Percentiles rank a stretch among this genome's conserved stretches.
Conservation (phyloP, 2,113 vertebrate species). For the Pteruthius melanotis region DNA sequence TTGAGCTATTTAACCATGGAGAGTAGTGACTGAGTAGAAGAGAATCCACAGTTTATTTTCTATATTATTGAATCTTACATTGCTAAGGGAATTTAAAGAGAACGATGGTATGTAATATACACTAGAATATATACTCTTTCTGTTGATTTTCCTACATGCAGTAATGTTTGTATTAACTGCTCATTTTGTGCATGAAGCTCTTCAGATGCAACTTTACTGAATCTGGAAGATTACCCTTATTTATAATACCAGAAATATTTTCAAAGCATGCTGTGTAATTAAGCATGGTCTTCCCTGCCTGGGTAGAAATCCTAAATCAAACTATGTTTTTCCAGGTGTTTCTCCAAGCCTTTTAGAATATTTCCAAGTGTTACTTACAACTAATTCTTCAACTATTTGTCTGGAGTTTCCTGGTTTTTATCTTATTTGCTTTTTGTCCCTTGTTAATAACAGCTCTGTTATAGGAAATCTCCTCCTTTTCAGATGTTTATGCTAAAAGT, state of each 20-base stretch:
- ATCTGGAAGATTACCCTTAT: neutral
- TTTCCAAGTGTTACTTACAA: neutral
- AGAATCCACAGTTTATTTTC: neutral
- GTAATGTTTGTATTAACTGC: neutral
- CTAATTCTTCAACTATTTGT: neutral
- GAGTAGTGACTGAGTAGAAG: neutral
- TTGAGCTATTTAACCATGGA: neutral
- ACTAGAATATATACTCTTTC: neutral
- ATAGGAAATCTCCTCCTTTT: neutral
- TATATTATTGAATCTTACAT: neutral
- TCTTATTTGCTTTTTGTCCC: neutral
- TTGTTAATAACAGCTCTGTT: neutral
- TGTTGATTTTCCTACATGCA: neutral
- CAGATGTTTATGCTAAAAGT: neutral
- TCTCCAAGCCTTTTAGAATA: neutral
- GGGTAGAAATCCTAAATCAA: conserved; percentile 29
- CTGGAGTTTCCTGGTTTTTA: neutral
- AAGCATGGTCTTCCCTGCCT: neutral
- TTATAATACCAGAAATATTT: neutral
- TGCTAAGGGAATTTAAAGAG: neutral
- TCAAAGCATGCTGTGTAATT: conserved; percentile 16
- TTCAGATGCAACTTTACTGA: neutral
- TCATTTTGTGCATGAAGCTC: neutral
- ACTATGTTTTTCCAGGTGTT: neutral
- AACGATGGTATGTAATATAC: neutral